Evolutionary conservation across 2,113 vertebrate genomes (phyloP), one percentile per base, ranked within the genome.

Genomic region (Coryphaenoides rupestris): DNA sequence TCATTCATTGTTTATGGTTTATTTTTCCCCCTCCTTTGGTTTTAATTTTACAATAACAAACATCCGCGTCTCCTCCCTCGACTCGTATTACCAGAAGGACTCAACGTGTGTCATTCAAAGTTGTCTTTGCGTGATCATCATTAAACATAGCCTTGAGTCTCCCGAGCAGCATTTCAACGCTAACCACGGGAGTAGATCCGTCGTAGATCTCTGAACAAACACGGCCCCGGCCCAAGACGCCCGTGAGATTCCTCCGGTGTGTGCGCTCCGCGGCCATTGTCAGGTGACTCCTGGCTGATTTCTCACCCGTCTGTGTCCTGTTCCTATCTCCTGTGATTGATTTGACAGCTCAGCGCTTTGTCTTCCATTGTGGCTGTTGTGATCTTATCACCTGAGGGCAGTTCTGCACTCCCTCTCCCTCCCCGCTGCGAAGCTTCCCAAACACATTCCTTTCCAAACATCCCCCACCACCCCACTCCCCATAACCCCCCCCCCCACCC

Each of bases 371-470:
- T 75, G 82, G 82, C 79, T 84, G 83, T 89, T 60, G 64, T 69
- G 87, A 87, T 86, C 83, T 84, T 86, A 89, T 89, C 86, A 89
- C 80, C 84, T 78, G 74, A 75, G 81, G 83, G 76, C 86, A 80
- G 86, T 76, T 84, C 82, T 79, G 76, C 69, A 63, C 81, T 80
- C 64, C 49, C 70, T 66, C 66, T 82, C 84, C 69, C 77, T 82
- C n/a, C 40, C 40, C 40, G 74, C 75, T 73, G 75, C 63, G 3
- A 57, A 70, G 73, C 76, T 78, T 85, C 81, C 83, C 73, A 79
- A 82, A 89, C 75, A 69, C 84, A 86, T 86, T 84, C 84, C 33
- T 79, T 77, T 68, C 75, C 45, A 70, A 83, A 84, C 80, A 84
- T 68, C 87, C 84, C 82, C 79, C 79, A 16, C 13, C 47, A 16